Percentiles rank a stretch among this genome's conserved stretches.
These are phyloP conservation scores for Urocolius indicus DNA, from an alignment of 2,113 vertebrate genomes.

Conservation along the genomic window DNA sequence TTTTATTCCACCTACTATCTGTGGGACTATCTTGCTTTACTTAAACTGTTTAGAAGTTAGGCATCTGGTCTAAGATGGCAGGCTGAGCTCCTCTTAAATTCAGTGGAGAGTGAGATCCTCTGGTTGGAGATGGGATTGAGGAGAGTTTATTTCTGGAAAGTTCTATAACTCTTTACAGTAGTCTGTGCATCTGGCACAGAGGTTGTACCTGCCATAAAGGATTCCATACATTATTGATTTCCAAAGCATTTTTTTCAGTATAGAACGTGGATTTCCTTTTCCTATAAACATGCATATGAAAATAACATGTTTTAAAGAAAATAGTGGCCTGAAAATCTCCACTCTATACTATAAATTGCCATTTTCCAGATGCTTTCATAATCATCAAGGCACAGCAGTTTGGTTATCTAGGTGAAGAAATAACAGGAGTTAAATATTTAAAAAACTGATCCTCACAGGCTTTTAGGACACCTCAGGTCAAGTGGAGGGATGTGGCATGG, in stretches of 20 bases:
- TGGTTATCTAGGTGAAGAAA: neutral
- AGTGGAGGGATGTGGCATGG: neutral
- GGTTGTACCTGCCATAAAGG: neutral
- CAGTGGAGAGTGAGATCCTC: neutral
- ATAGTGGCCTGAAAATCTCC: neutral
- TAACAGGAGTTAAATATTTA: neutral
- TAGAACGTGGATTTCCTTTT: neutral
- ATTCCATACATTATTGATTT: neutral
- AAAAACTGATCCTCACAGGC: neutral
- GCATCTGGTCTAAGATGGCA: neutral
- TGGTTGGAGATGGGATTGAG: neutral
- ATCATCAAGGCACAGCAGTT: neutral
- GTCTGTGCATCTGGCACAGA: neutral
- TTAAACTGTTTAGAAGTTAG: neutral
- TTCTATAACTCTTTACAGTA: neutral
- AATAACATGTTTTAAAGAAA: neutral
- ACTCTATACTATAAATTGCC: neutral
- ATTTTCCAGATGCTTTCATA: neutral
- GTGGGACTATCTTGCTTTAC: neutral
- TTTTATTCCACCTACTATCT: conserved; percentile 53
- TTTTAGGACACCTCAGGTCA: rapidly evolving
- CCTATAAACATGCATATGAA: neutral
- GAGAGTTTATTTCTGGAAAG: neutral
- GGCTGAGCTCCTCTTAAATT: neutral
- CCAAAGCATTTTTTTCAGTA: neutral